Base-by-base conservation (phyloP, 2,797 vertebrate species). In the Apodemus agrarius region DNA sequence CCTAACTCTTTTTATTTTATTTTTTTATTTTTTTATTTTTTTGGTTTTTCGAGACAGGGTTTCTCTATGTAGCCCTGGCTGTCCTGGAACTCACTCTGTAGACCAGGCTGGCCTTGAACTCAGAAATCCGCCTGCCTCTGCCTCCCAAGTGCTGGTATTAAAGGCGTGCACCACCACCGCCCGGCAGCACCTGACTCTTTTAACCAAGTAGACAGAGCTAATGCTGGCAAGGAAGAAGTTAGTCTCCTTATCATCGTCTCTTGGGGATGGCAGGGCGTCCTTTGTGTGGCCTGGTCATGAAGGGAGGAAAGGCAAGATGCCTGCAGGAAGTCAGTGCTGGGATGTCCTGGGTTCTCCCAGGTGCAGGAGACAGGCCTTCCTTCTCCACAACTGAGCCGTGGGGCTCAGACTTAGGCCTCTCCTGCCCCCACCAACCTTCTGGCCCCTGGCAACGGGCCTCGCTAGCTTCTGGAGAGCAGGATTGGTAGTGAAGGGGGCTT, bases 351-450 rank as follows among this genome's bases (percentile, higher is more conserved):
- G 17, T 21, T n/a, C 43, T 14, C 16, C 17, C 54, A 21, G 0
- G 17, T 34, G 31, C 24, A 69, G 31, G 54, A 89, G 3, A 24
- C 3, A 4, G 31, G 17, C 74, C 74, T 78, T 31, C 52, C 14
- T 65, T 1, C 81, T 81, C 57, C 34, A 19, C 29, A n/a, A 67
- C 17, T 19, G 21, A 49, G 74, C 54, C 22, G 34, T 1, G 24
- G 12, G 31, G 40, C 6, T 19, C 12, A 3, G 0, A 75, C 29
- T 78, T 85, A 0, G 0, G 34, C 43, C 37, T 63, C 72, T 75
- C 22, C 21, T 46, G 46, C 46, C 46, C 46, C 72, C 37, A 11
- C 13, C 29, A 11, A 22, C 72, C 37, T 75, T 43, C 37, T 63
- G 2, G 67, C 4, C 34, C 61, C 40, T 2, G 24, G 67, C n/a